Evolutionary conservation across 2,888 invertebrate genomes (phyloP), one percentile per base, ranked within the genome.

Genomic region (Biston stratarius): DNA sequence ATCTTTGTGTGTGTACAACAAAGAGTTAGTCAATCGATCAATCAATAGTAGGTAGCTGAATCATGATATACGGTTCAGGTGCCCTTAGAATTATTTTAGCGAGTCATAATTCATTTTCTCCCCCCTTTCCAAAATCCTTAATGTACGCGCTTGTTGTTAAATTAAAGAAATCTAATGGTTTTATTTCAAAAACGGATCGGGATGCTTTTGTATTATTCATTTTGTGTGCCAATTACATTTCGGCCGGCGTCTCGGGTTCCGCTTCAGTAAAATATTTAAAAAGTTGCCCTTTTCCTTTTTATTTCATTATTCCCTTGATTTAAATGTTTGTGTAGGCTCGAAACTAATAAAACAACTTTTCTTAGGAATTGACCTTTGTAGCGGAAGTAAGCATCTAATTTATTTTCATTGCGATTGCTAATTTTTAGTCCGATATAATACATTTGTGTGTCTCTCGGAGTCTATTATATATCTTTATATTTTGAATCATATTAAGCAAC

Each of bases 121-220:
- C 42, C 55, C 55, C 42, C 1, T 24, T 8, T 6, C 24, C 11
- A 6, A 14, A 12, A 49, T 44, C 42, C 49, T 64, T 6, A 33
- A 6, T 60, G 15, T 44, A 5, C 11, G n/a, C 15, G n/a, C n/a
- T n/a, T 12, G 51, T 61, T 62, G 62, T 59, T 67, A 67, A 63
- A 63, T 67, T 67, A 60, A 62, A 63, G 55, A 63, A 67, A 67
- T 63, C 56, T 67, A 67, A 67, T 67, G 59, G 63, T 67, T 63
- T 63, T 63, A 67, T 67, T 63, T 60, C 63, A 60, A 65, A 60
- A 63, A 44, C 55, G 53, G 62, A 67, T 62, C 49, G 59, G 60
- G 63, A 59, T 49, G 60, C 59, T 53, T 62, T 51, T 67, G 55
- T 67, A 62, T 60, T 67, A 60, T 67, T 67, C 63, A 67, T 67